Evolutionary conservation across 1,140 invertebrate species (phyloP), one percentile per base, ranked within the genome.

Genomic region (Cotesia chilonis): DNA sequence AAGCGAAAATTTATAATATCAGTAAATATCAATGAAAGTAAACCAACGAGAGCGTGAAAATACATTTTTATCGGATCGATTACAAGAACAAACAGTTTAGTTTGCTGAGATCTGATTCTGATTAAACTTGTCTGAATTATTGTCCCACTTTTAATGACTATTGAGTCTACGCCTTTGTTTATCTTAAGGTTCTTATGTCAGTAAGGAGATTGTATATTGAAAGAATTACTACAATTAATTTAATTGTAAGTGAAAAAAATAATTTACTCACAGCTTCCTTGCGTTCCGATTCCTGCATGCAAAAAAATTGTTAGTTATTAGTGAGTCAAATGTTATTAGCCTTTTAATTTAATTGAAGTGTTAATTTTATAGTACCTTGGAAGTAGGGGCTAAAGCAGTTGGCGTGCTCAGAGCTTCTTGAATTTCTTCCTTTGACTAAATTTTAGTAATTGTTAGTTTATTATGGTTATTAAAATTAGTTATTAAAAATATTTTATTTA

Each of bases 351-450:
- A 47, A 47, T 47, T 47, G 2, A 47, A 10, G 1, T 47, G 55
- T 74, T 17, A 57, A 59, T 55, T 14, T 71, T 60, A 68, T 14
- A n/a, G 75, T 84, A 84, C 83, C 82, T 84, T 85, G 3, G 79
- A 63, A 0, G 78, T 55, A 20, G 78, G 81, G 55, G 81, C 71
- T 35, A 82, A 72, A 3, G 81, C 80, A 41, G 83, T 82, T 6
- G 83, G 83, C n/a, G 84, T 83, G 0, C 81, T 65, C 9, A 78
- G 75, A 61, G 82, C 80, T 66, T 85, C 83, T 72, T 82, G 80
- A 66, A 83, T 81, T 55, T 82, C 78, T 4, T 82, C 80, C 73
- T 72, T 83, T 4, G 83, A 82, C 82, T 86, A 77, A 36, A 64
- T 61, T 20, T 52, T 38, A 59, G 35, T 38, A 63, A 68, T 61